Evolutionary conservation across 30 jellyfish, hydroid and myxozoan species (phyloP).

Genomic region (Catostylus mosaicus): DNA sequence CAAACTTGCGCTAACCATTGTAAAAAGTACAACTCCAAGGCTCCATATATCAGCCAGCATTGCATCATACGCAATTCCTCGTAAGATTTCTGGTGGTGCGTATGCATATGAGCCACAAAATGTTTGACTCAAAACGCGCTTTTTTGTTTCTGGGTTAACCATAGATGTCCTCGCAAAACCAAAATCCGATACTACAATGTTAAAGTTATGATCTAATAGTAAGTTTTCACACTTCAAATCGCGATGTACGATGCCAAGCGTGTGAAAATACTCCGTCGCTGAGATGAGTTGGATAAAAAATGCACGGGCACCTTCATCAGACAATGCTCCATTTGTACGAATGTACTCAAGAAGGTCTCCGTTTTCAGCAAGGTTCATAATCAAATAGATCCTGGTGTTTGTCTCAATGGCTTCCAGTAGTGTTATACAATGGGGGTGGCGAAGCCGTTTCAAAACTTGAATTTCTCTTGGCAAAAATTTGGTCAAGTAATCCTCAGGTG

Average conservation of each 20-base stretch:
- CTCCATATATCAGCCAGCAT: constrained; percentile 97
- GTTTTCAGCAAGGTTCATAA: constrained; percentile 97
- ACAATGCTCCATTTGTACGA: constrained; percentile 88
- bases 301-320: constrained; percentile 91
- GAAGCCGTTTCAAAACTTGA: constrained; percentile 89
- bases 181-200: constrained; percentile 90
- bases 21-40: constrained; percentile 93
- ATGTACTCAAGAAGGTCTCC: constrained; percentile 98
- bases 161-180: constrained; percentile 97
- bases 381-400: constrained; percentile 88
- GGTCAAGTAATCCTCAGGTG: constrained; percentile 96
- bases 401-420: constrained; percentile 98
- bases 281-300: constrained; percentile 80
- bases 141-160: constrained; percentile 91
- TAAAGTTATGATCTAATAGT: constrained; percentile 79
- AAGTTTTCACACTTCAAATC: constrained; percentile 97
- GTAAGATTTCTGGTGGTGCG: constrained; percentile 98
- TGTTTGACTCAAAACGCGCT: constrained; percentile 89
- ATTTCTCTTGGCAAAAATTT: constrained; percentile 96
- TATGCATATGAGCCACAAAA: constrained; percentile 99
- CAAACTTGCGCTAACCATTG: constrained; percentile 99
- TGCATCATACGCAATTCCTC: constrained; percentile 97
- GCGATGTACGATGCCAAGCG: constrained; percentile 94
- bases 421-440: constrained; percentile 93
- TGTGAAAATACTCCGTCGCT: constrained; percentile 93